Base-by-base conservation (phyloP, 2,888 invertebrate genomes). In the Himalopsyche tibetana region DNA sequence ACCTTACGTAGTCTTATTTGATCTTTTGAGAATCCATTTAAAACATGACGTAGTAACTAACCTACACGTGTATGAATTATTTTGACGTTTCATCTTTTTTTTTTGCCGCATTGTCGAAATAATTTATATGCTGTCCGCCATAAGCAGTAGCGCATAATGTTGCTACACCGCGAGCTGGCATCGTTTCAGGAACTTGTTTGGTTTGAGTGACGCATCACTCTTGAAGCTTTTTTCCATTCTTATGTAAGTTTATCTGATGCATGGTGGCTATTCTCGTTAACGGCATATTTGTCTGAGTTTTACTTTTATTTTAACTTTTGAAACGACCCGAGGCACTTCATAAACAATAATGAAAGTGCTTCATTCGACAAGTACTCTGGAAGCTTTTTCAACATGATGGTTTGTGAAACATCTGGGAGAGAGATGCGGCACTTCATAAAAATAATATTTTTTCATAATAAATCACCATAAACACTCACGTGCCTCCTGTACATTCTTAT, bases 161-260 rank as follows among this genome's bases (percentile, higher is more conserved):
- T 74, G 38, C 74, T 36, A 2, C 2, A 38, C 40, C 80, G 38
- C 51, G 45, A 40, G 81, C 84, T 88, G 87, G 87, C 87, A 82
- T 38, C 56, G 84, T 79, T 88, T 87, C 88, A 88, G 85, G 63
- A 82, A 81, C 85, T 84, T 83, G 88, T 88, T 88, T 87, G 85
- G 84, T 84, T 87, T 74, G 42, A 51, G 82, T 86, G 87, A 86
- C 87, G 86, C 86, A 87, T 87, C 82, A 63, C 55, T 80, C 56
- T 80, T 84, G 74, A 19, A 74, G 74, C 36, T 74, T 74, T 74
- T 74, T 74, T 74, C 74, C 74, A 36, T 74, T 74, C 36, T 74
- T 74, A 74, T 74, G 74, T 74, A 74, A 74, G 74, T 74, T 36
- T 36, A 74, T 36, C 36, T 74, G 74, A 74, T 74, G 74, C 74